Conservation (phyloP, 2,888 invertebrate species). For the Muschampia plurimacula region DNA sequence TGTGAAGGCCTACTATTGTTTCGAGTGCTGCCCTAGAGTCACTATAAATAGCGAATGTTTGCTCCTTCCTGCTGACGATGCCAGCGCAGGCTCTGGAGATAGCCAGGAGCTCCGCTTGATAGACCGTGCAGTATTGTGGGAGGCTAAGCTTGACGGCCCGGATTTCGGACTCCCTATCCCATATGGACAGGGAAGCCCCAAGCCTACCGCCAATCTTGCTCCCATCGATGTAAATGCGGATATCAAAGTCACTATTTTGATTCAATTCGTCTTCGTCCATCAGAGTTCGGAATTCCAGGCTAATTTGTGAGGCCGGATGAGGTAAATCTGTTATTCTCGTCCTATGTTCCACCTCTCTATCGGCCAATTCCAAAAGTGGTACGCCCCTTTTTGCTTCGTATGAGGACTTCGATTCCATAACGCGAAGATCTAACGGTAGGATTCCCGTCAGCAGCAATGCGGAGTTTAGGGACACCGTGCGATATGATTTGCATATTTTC, state of each 20-base stretch:
- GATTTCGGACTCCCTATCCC: conserved; percentile 21
- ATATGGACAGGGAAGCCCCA: conserved; percentile 33
- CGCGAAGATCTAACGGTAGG: too few species aligned
- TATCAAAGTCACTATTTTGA: not conserved
- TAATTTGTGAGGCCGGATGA: not conserved
- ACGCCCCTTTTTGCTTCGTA: conserved; percentile 1
- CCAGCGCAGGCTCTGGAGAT: not conserved
- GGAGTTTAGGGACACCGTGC: too few species aligned
- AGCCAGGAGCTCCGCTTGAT: conserved; percentile 17
- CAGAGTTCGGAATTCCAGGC: not conserved
- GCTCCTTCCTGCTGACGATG: too few species aligned
- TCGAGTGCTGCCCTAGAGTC: too few species aligned
- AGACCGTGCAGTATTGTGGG: conserved; percentile 31
- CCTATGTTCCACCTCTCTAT: too few species aligned
- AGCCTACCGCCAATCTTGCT: conserved; percentile 43
- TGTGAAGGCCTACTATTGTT: too few species aligned
- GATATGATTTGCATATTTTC: too few species aligned
- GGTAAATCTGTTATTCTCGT: not conserved
- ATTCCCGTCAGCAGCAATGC: too few species aligned
- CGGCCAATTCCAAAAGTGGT: not conserved
- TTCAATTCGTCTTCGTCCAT: not conserved
- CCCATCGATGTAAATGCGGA: conserved; percentile 41
- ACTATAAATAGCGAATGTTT: too few species aligned
- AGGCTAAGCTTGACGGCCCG: conserved; percentile 28
- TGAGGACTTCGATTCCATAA: too few species aligned